Conservation (phyloP, 2,797 vertebrate genomes). For the Graptemys geographica region DNA sequence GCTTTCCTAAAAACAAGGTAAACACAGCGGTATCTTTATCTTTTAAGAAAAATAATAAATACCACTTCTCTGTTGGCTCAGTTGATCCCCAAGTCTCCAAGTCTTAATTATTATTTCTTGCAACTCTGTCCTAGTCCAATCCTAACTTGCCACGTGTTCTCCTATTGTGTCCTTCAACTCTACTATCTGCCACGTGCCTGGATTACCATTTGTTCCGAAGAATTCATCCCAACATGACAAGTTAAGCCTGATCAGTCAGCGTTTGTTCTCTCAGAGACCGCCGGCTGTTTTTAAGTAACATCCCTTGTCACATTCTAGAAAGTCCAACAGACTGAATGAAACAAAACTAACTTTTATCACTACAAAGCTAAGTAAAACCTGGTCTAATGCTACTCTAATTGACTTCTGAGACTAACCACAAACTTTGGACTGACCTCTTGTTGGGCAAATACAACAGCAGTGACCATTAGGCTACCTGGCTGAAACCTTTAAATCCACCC, state of each 20-base stretch:
- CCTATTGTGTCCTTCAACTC: constrained; percentile 23
- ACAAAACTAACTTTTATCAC: not conserved
- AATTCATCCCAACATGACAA: constrained; percentile 44
- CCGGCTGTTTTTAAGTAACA: constrained; percentile 26
- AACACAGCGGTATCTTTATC: not conserved
- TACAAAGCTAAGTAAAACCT: constrained; percentile 45
- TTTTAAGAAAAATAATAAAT: not conserved
- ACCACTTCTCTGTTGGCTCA: not conserved
- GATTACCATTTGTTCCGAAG: constrained; percentile 31
- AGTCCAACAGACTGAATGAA: not conserved
- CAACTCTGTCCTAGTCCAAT: not conserved
- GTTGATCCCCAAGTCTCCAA: not conserved
- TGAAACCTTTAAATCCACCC: not conserved
- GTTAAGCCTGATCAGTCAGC: constrained; percentile 35
- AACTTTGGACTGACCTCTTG: constrained; percentile 32
- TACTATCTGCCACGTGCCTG: not conserved
- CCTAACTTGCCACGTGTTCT: not conserved
- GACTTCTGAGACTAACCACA: constrained; percentile 2
- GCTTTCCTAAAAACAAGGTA: constrained; percentile 35
- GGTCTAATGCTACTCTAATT: constrained; percentile 29
- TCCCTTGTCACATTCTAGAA: not conserved
- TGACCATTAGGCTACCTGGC: not conserved
- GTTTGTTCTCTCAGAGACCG: constrained; percentile 24
- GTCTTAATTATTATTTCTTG: not conserved
- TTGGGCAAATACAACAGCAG: constrained; percentile 16